Evolutionary conservation across 2,797 vertebrate genomes (phyloP), one percentile per base, ranked within the genome.

Genomic region (Hipposideros larvatus): DNA sequence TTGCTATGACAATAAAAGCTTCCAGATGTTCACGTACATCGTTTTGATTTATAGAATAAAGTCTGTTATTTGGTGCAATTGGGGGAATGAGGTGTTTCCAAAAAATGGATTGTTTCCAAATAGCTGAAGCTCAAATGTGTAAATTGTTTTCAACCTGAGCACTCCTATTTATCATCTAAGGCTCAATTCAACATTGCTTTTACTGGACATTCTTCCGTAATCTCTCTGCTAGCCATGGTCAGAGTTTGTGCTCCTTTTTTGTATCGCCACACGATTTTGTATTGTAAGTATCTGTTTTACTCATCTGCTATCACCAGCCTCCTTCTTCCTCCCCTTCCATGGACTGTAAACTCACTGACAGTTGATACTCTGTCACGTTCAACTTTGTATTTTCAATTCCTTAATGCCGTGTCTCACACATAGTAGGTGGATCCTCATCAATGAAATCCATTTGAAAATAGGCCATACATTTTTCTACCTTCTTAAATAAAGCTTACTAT

Each of bases 1-100:
- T 95, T 88, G 22, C 57, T 65, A 31, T 13, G 34, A 59, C 18
- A 89, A n/a, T 91, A 53, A 90, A 94, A 96, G 10, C 43, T 61
- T 4, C 48, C 28, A 79, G 37, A 89, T 87, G 26, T 70, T 80
- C 74, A 74, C 59, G 79, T 83, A 65, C 66, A 83, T 19, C 46
- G 26, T n/a, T 63, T 63, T 63, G 68, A 90, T 43, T 85, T 91
- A 34, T 65, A 68, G 53, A 92, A 91, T 84, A 79, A 94, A 77
- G 16, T 48, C 63, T 87, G 21, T 88, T 65, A 71, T 66, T 88
- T 86, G 86, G 37, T 75, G 61, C 46, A 95, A 73, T 16, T 78
- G 55, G 48, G 18, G 5, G 51, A 70, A 95, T n/a, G 61, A 75
- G 22, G 5, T 86, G 15, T 94, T 96, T 85, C 15, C 57, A 88